phyloP scores from a whole-genome alignment of 1,140 invertebrate genomes.

The Nasonia vitripennis region DNA sequence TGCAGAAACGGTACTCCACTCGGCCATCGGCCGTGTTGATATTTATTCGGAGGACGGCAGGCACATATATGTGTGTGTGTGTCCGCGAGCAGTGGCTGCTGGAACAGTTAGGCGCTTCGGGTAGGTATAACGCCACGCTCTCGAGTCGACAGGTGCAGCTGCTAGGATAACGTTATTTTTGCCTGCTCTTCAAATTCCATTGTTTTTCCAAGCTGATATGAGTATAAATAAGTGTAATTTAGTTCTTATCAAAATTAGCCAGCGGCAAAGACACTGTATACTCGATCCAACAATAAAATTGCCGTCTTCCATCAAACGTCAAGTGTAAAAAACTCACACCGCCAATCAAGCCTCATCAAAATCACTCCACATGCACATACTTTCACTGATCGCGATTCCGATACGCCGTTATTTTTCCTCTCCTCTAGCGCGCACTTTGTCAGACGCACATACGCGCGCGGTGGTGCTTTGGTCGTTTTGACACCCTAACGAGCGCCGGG shows the following conservation, averaged over 20 bases:
- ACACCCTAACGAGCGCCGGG: neutral
- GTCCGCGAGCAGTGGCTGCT: neutral
- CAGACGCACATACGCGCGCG: neutral
- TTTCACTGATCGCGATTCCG: neutral
- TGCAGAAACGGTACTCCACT: constrained; percentile 31
- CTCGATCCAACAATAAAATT: too few relatives aligned
- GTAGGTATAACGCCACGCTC: neutral
- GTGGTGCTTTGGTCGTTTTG: neutral
- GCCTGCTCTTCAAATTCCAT: too few relatives aligned
- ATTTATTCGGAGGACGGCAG: constrained; percentile 7
- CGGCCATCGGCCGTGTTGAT: constrained; percentile 14
- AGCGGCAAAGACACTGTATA: too few relatives aligned
- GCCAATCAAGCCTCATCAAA: neutral
- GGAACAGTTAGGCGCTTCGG: constrained; percentile 39
- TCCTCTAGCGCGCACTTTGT: neutral
- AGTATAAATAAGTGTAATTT: too few relatives aligned
- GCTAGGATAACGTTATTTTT: constrained; percentile 12
- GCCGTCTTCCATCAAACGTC: neutral
- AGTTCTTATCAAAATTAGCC: too few relatives aligned
- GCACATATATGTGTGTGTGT: neutral
- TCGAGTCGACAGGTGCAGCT: neutral
- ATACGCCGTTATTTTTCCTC: neutral
- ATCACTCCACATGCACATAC: neutral
- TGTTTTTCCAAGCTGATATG: too few relatives aligned
- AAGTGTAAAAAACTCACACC: neutral